Conservation (phyloP, 2,888 invertebrate species). For the Fragum fragum region DNA sequence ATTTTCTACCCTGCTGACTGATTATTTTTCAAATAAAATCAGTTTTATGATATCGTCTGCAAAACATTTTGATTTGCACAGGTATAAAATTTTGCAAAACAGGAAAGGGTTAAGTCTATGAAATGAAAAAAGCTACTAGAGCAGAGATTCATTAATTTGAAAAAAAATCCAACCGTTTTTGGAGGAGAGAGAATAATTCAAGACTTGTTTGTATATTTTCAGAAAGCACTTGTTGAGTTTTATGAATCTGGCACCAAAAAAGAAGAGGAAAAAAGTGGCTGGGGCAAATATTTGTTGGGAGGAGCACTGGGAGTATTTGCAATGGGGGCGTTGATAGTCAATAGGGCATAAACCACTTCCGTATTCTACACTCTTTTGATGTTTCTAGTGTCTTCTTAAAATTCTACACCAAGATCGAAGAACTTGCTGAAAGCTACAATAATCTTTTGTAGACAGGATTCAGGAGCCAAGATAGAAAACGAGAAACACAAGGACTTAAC, state of each 20-base stretch:
- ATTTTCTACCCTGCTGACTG: too few relatives aligned
- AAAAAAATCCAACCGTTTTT: too few relatives aligned
- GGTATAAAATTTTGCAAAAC: too few relatives aligned
- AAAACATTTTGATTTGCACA: too few relatives aligned
- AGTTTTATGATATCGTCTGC: too few relatives aligned
- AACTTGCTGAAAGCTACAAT: too few relatives aligned
- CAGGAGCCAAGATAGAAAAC: not conserved
- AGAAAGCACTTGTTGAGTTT: slow-evolving; percentile 84
- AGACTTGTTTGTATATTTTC: slow-evolving; percentile 62
- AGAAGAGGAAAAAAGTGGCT: slow-evolving; percentile 58
- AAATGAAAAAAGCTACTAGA: too few relatives aligned
- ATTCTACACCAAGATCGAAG: not conserved
- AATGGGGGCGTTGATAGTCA: slow-evolving; percentile 52
- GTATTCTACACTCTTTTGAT: not conserved
- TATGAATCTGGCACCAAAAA: slow-evolving; percentile 71
- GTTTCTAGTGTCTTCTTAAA: not conserved
- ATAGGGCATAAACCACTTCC: slow-evolving; percentile 36
- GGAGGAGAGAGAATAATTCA: not conserved
- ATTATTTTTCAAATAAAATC: too few relatives aligned
- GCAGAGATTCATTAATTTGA: too few relatives aligned
- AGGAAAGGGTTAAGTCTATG: too few relatives aligned
- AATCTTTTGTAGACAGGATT: not conserved
- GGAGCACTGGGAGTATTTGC: slow-evolving; percentile 47
- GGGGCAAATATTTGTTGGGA: slow-evolving; percentile 36
- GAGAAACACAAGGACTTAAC: not conserved